These are phyloP conservation scores for Aratinga solstitialis DNA, from an alignment of 2,797 vertebrate species.

Conservation along the genomic window DNA sequence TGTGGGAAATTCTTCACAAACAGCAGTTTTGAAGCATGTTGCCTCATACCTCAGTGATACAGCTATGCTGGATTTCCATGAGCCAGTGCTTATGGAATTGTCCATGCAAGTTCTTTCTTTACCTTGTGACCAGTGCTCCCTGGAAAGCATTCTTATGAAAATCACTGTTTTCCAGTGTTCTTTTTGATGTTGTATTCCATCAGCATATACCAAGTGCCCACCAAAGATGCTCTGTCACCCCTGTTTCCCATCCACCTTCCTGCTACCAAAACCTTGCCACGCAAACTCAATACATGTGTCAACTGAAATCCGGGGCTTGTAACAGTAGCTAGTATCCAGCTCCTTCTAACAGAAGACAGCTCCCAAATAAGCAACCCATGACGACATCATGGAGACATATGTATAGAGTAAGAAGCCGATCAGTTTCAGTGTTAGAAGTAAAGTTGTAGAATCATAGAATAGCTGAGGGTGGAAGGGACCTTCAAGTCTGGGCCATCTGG, in stretches of 20 bases:
- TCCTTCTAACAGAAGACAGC: neutral
- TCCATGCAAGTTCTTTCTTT: neutral
- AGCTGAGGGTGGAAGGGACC: neutral
- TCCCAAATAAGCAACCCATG: neutral
- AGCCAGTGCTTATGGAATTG: neutral
- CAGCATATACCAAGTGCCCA: neutral
- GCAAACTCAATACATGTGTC: neutral
- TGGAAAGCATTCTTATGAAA: neutral
- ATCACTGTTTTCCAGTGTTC: neutral
- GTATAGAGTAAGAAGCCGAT: neutral
- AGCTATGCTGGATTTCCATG: neutral
- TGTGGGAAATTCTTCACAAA: neutral
- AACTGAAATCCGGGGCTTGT: neutral
- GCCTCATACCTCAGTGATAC: neutral
- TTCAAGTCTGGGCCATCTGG: neutral
- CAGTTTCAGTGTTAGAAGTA: neutral
- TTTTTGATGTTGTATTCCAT: neutral
- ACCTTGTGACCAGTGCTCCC: neutral
- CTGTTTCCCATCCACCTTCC: neutral
- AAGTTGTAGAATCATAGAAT: neutral
- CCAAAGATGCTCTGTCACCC: neutral
- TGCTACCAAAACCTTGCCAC: neutral
- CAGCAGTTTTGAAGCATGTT: neutral
- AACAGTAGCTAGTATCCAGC: neutral
- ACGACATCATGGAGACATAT: neutral